Evolutionary conservation across 2,113 vertebrate species (phyloP).

Genomic region (Morone saxatilis): DNA sequence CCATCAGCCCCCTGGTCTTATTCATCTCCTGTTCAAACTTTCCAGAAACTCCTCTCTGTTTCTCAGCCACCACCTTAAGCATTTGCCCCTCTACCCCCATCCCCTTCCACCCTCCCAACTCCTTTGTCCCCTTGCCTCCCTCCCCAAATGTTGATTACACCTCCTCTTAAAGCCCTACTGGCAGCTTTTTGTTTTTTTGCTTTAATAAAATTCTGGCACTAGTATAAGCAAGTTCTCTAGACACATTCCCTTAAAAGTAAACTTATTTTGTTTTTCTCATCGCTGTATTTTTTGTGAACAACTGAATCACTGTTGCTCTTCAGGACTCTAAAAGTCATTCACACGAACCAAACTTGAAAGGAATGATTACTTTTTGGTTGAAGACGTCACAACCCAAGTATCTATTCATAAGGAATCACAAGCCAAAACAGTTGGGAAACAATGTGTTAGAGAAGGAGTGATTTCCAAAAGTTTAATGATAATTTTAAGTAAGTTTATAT

Average conservation of each 20-base stretch:
- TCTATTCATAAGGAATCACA: neutral
- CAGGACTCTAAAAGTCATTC: neutral
- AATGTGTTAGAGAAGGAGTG: neutral
- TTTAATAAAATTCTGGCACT: neutral
- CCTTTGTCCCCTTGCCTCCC: constrained; percentile 38
- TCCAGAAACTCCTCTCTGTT: constrained; percentile 52
- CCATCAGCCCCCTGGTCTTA: neutral
- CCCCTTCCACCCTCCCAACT: neutral
- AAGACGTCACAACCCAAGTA: neutral
- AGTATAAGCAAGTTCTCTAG: no score
- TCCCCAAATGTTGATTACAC: constrained; percentile 6
- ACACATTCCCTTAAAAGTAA: neutral
- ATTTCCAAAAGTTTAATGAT: neutral
- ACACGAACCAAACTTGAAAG: neutral
- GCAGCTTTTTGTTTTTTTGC: neutral
- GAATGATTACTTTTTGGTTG: neutral
- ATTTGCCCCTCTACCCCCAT: constrained; percentile 18
- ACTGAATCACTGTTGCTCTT: neutral
- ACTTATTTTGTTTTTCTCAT: neutral
- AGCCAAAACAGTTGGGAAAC: neutral
- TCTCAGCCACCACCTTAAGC: constrained; percentile 59
- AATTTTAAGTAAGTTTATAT: neutral
- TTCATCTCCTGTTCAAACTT: constrained; percentile 55
- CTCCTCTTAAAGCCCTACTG: neutral
- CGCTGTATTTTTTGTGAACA: no score